Base-by-base conservation (phyloP, 2,113 vertebrate genomes). In the Leptobrachium ailaonicum region DNA sequence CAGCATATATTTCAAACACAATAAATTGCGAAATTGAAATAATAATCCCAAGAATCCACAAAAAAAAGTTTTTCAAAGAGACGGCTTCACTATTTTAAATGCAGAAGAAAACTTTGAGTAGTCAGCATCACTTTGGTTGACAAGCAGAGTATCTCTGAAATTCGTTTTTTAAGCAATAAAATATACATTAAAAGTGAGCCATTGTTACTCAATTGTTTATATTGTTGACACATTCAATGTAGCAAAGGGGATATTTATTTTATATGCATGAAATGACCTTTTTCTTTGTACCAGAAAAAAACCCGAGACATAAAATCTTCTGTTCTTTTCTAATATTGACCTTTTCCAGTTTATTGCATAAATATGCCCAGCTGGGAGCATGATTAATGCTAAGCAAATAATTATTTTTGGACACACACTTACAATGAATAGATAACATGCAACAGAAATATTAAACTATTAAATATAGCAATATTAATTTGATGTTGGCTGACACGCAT, bases 331-430 rank as follows among this genome's bases (percentile, higher is more conserved):
- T 70, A 71, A 71, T 78, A 70, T 62, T 71, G 76, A 78, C 76
- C 76, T 78, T 78, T 78, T 78, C 53, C 76, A 9, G 54, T 78
- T 78, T 78, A 71, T 78, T 78, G 56, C 67, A 62, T 78, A 78
- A 78, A 78, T 62, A 71, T 78, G 76, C 72, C 64, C 63, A 72
- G 44, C 66, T 79, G 43, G 58, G 68, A 72, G 62, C 72, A 8
- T 66, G 60, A 66, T 71, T 54, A 62, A 79, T 79, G 69, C 41
- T 41, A 79, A 72, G 44, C 56, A 78, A n/a, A 56, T 79, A 72
- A 72, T 79, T 72, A 66, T 7, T 41, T 42, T 8, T 72, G 60
- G 40, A 14, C 56, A 79, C 71, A 72, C 10, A 40, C 44, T 66
- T 72, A 53, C 42, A 63, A 70, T 71, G 45, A 70, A 78, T 63